Conservation (phyloP, 1,140 invertebrate species). For the Babylonia areolata region DNA sequence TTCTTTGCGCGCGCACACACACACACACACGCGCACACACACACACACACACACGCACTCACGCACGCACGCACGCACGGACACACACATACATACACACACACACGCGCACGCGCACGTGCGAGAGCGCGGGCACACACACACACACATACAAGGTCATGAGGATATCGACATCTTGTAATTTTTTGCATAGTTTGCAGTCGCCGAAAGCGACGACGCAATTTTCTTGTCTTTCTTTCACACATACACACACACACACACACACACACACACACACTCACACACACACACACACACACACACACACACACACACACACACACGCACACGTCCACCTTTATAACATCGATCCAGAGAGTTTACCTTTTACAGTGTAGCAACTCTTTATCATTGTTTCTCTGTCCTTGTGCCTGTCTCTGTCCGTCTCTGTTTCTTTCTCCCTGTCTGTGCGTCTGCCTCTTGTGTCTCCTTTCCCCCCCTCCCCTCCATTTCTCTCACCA, state of each 20-base stretch:
- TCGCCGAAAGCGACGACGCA: too few relatives aligned
- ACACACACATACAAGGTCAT: too few relatives aligned
- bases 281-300: too few relatives aligned
- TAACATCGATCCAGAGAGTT: too few relatives aligned
- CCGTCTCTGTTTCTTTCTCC: neutral
- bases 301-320: too few relatives aligned
- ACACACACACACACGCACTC: neutral
- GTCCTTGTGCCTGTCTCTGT: neutral
- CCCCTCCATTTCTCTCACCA: neutral
- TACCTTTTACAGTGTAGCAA: too few relatives aligned
- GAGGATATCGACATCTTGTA: too few relatives aligned
- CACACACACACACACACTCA: neutral
- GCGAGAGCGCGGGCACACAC: neutral
- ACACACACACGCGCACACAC: neutral
- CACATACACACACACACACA: neutral
- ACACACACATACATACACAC: neutral
- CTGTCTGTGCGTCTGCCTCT: neutral
- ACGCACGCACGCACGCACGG: neutral
- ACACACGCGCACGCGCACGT: neutral
- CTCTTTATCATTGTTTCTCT: neutral
- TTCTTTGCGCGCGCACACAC: neutral
- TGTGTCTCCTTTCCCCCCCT: neutral
- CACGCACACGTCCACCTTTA: too few relatives aligned
- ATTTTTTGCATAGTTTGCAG: too few relatives aligned
- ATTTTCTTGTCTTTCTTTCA: too few relatives aligned